Evolutionary conservation across 2,113 vertebrate species (phyloP).

Genomic region (Paracanthobrama guichenoti): DNA sequence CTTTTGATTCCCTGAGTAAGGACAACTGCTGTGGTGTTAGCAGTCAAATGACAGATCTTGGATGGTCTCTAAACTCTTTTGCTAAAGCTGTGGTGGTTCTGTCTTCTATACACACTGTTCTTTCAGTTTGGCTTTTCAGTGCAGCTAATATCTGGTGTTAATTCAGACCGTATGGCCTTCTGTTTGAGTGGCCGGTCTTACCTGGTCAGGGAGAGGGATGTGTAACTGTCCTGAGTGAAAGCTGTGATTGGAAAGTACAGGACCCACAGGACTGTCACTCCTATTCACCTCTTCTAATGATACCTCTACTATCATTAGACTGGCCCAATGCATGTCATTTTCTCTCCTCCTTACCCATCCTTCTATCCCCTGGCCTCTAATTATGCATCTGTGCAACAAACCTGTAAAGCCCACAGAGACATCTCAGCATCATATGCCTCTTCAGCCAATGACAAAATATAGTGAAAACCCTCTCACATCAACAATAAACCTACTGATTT

Average conservation of each 20-base stretch:
- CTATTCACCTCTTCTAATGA: conserved; percentile 30
- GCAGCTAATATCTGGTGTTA: neutral
- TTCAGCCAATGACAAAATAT: neutral
- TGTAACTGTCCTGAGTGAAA: conserved; percentile 7
- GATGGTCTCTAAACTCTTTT: conserved; percentile 25
- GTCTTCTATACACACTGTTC: neutral
- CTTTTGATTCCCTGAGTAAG: conserved; percentile 25
- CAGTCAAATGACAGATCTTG: conserved; percentile 37
- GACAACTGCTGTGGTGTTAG: conserved; percentile 31
- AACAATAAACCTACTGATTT: neutral
- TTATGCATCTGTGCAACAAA: conserved; percentile 47
- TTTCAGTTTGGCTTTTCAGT: neutral
- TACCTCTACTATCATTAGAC: conserved; percentile 39
- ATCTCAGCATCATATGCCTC: neutral
- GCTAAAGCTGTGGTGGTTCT: conserved; percentile 18
- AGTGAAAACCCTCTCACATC: neutral
- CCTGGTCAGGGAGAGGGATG: conserved; percentile 8
- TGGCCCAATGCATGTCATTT: conserved; percentile 26
- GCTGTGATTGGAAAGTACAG: conserved; percentile 29
- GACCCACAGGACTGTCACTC: conserved; percentile 11
- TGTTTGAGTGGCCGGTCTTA: neutral
- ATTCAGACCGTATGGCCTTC: neutral
- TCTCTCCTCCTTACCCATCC: conserved; percentile 44
- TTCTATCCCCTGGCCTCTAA: conserved; percentile 31
- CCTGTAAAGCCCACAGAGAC: conserved; percentile 32